These are phyloP conservation scores for Apotomis turbidana DNA, from an alignment of 2,888 invertebrate species.

Conservation along the genomic window DNA sequence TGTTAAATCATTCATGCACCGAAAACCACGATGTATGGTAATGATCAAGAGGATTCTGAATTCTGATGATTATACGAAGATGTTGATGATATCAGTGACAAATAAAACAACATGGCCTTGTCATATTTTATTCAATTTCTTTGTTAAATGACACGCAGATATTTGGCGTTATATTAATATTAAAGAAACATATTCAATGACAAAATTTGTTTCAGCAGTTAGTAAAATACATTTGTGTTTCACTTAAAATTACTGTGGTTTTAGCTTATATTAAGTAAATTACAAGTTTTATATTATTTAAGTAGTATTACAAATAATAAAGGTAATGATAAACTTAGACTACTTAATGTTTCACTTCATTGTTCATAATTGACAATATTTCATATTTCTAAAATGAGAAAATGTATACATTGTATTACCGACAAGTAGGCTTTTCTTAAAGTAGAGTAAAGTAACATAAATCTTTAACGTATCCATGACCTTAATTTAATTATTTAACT, in stretches of 20 bases:
- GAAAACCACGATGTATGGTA: too few relatives aligned
- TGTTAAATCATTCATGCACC: too few relatives aligned
- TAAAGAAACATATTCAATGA: slow-evolving; percentile 2
- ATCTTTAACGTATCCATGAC: too few relatives aligned
- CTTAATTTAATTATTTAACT: too few relatives aligned
- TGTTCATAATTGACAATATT: too few relatives aligned
- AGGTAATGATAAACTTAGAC: not conserved
- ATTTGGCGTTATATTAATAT: slow-evolving; percentile 11
- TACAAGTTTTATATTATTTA: not conserved
- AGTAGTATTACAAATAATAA: not conserved
- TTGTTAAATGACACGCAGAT: slow-evolving; percentile 11
- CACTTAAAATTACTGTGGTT: not conserved
- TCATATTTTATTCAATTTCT: slow-evolving; percentile 12
- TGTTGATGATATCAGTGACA: not conserved
- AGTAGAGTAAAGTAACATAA: too few relatives aligned
- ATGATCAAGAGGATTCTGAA: too few relatives aligned
- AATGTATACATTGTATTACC: too few relatives aligned
- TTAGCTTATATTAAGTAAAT: not conserved
- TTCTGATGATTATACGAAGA: too few relatives aligned
- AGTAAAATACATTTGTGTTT: slow-evolving; percentile 14
- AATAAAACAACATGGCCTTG: slow-evolving; percentile 12
- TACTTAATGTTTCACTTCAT: too few relatives aligned
- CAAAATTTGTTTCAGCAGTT: not conserved
- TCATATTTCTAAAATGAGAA: too few relatives aligned
- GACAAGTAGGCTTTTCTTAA: too few relatives aligned